A percentile compares a stretch with the other conserved stretches of the same genome.
Conservation (phyloP, 2,113 vertebrate species). For the Dipodomys stephensi region DNA sequence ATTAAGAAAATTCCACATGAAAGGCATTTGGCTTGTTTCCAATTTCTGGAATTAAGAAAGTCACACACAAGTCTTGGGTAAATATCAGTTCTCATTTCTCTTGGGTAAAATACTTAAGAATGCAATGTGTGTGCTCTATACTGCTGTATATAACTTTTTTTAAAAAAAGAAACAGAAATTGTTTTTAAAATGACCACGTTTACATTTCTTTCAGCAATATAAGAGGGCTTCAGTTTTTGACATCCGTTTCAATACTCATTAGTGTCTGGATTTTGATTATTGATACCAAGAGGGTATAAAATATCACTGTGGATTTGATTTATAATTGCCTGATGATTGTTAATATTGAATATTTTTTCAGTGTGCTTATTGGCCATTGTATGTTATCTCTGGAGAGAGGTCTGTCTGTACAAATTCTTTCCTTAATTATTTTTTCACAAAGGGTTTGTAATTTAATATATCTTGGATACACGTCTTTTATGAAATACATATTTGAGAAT, state of each 20-base stretch:
- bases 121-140: neutral
- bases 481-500: conserved; percentile 29
- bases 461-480: neutral
- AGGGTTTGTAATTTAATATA: conserved; percentile 19
- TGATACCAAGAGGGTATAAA: neutral
- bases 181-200: neutral
- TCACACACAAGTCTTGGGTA: neutral
- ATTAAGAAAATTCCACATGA: neutral
- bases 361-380: neutral
- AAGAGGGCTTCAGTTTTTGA: neutral
- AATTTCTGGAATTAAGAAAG: neutral
- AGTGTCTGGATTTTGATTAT: neutral
- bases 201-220: neutral
- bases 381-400: neutral
- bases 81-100: conserved; percentile 12
- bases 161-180: neutral
- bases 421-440: neutral
- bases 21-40: neutral
- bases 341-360: neutral
- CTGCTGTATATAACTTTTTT: neutral
- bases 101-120: neutral
- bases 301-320: neutral
- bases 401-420: neutral
- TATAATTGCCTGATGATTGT: neutral
- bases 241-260: neutral